Evolutionary conservation across 2,113 vertebrate species (phyloP).

Genomic region (Hypocryptadius cinnamomeus): DNA sequence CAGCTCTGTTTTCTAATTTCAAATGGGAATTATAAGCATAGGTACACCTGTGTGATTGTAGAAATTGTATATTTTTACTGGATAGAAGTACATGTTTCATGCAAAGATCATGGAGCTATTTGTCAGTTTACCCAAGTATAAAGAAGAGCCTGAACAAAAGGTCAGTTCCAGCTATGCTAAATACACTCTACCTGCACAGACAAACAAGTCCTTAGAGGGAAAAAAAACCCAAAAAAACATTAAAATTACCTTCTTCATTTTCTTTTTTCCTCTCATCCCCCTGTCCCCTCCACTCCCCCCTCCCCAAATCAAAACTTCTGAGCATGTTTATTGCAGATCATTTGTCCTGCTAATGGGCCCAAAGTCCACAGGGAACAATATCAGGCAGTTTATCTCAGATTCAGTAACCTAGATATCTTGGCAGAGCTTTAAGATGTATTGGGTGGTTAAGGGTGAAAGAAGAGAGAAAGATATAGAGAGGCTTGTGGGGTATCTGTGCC

Average conservation of each 20-base stretch:
- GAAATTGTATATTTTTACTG: background rate
- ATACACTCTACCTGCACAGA: background rate
- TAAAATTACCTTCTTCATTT: background rate
- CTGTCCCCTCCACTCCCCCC: too few species aligned
- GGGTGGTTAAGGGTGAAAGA: background rate
- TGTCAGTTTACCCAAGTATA: background rate
- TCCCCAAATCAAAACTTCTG: background rate
- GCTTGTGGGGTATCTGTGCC: background rate
- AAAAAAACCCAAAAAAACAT: background rate
- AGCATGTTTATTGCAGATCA: background rate
- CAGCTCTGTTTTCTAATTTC: background rate
- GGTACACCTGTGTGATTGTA: background rate
- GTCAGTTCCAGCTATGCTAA: background rate
- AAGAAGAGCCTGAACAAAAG: background rate
- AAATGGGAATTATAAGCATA: background rate
- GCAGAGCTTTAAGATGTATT: background rate
- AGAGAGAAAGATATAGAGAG: background rate
- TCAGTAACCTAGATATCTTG: background rate
- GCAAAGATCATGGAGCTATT: background rate
- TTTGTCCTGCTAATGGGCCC: conserved; percentile 41
- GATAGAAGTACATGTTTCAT: background rate
- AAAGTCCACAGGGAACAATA: background rate
- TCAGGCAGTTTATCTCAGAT: conserved; percentile 28
- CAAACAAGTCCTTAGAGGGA: background rate
- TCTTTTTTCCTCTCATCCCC: background rate